A percentile compares a stretch with the other conserved stretches of the same genome.
Evolutionary conservation across 2,113 vertebrate genomes (phyloP).

Genomic region (Sinocyclocheilus grahami): DNA sequence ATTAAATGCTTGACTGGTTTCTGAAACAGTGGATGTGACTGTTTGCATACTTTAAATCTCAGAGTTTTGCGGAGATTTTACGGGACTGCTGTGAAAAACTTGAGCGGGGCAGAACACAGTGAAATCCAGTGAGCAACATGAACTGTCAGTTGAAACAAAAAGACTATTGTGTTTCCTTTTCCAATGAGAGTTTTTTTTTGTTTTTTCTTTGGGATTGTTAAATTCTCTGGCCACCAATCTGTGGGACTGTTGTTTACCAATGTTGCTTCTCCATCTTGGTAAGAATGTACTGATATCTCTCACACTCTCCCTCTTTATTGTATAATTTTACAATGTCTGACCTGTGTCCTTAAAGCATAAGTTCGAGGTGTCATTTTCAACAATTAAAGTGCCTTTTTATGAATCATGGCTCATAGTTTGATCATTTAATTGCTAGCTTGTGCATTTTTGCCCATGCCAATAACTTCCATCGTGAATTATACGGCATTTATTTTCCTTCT

Average conservation of each 20-base stretch:
- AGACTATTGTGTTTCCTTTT: slow-evolving; percentile 46
- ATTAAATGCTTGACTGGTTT: slow-evolving; percentile 31
- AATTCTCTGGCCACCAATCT: slow-evolving; percentile 41
- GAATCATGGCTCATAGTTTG: slow-evolving; percentile 20
- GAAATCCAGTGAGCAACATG: slow-evolving; percentile 39
- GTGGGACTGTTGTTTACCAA: slow-evolving; percentile 51
- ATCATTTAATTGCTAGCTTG: slow-evolving; percentile 27
- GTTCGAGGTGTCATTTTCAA: slow-evolving; percentile 48
- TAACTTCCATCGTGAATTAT: slow-evolving; percentile 40
- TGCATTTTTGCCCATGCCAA: slow-evolving; percentile 24
- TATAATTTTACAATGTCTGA: slow-evolving; percentile 45
- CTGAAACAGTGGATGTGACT: slow-evolving; percentile 43
- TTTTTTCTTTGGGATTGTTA: slow-evolving; percentile 43
- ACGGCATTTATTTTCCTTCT: neutral
- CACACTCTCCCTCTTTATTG: slow-evolving; percentile 6
- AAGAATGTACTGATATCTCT: slow-evolving; percentile 52
- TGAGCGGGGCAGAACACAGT: slow-evolving; percentile 30
- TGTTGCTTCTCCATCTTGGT: slow-evolving; percentile 36
- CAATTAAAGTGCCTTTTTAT: slow-evolving; percentile 56
- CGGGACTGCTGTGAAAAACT: slow-evolving; percentile 25
- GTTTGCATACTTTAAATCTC: slow-evolving; percentile 34
- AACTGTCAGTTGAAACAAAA: slow-evolving; percentile 45
- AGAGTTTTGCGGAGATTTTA: slow-evolving; percentile 14
- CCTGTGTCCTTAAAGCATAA: slow-evolving; percentile 30
- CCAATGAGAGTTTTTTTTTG: neutral